phyloP scores from a whole-genome alignment of 2,888 invertebrate genomes.

The Ochlodes sylvanus region DNA sequence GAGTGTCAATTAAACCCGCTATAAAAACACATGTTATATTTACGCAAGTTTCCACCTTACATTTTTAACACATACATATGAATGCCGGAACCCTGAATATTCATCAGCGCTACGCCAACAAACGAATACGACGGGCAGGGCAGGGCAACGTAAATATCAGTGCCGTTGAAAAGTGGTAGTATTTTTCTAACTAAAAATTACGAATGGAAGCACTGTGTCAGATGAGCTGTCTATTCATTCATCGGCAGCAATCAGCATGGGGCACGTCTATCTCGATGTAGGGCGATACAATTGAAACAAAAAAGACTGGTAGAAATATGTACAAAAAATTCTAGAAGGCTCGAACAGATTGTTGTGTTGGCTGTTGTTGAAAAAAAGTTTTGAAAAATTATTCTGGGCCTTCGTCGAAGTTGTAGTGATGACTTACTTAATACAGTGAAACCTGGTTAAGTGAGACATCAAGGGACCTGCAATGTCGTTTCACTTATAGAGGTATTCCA shows the following conservation, averaged over 20 bases:
- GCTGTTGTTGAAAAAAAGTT: too few species aligned
- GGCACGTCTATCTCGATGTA: conserved; percentile 1
- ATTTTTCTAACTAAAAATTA: conserved; percentile 33
- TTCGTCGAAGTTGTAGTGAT: too few species aligned
- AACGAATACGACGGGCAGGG: neutral
- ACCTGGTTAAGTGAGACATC: too few species aligned
- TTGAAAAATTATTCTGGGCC: too few species aligned
- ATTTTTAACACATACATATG: conserved; percentile 31
- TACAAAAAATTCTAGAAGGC: neutral
- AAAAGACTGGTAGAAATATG: neutral
- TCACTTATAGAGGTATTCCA: too few species aligned
- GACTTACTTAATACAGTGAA: too few species aligned
- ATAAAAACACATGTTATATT: neutral
- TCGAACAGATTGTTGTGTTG: too few species aligned
- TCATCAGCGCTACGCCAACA: conserved; percentile 23
- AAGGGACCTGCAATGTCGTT: too few species aligned
- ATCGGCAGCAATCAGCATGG: conserved; percentile 22
- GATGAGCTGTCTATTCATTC: conserved; percentile 14
- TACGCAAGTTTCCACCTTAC: conserved; percentile 3
- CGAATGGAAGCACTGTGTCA: conserved; percentile 13
- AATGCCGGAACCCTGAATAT: conserved; percentile 39
- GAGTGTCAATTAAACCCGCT: neutral
- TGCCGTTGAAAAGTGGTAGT: conserved; percentile 32
- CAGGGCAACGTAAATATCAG: conserved; percentile 28
- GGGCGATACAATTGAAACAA: neutral